Percentiles rank a stretch among this genome's conserved stretches.
phyloP scores from a whole-genome alignment of 2,113 vertebrate genomes.

The Leptobrachium leishanense region DNA sequence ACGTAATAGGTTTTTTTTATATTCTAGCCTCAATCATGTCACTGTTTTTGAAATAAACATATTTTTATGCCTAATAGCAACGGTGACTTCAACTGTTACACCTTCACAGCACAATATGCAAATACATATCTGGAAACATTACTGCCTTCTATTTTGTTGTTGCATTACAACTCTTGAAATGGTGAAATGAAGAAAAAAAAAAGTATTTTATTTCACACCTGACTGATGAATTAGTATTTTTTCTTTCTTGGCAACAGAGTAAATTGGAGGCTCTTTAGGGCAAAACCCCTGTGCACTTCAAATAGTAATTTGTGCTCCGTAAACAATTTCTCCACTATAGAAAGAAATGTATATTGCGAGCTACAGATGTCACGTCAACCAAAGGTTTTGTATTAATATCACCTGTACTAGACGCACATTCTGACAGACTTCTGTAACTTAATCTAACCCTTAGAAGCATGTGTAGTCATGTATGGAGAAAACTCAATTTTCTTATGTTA shows the following conservation, averaged over 20 bases:
- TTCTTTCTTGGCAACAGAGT: background rate
- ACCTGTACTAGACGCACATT: background rate
- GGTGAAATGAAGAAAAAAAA: background rate
- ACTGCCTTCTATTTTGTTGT: background rate
- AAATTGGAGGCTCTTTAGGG: constrained; percentile 5
- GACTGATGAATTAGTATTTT: constrained; percentile 1
- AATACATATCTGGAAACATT: background rate
- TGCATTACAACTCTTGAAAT: background rate
- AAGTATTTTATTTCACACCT: background rate
- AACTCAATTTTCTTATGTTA: constrained; percentile 28
- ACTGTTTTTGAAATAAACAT: no score
- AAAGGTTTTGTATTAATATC: background rate
- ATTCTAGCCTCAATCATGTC: no score
- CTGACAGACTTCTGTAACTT: constrained; percentile 20
- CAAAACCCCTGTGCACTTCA: background rate
- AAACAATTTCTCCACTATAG: background rate
- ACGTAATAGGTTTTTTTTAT: no score
- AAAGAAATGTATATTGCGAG: background rate
- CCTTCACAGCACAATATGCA: no score
- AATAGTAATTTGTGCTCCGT: background rate
- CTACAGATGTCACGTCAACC: background rate
- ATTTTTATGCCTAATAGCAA: no score
- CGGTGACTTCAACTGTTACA: no score
- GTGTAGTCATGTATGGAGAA: constrained; percentile 36
- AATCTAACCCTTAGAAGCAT: constrained; percentile 23